Evolutionary conservation across 2,797 vertebrate genomes (phyloP), one percentile per base, ranked within the genome.

Genomic region (Rhynchotus rufescens): DNA sequence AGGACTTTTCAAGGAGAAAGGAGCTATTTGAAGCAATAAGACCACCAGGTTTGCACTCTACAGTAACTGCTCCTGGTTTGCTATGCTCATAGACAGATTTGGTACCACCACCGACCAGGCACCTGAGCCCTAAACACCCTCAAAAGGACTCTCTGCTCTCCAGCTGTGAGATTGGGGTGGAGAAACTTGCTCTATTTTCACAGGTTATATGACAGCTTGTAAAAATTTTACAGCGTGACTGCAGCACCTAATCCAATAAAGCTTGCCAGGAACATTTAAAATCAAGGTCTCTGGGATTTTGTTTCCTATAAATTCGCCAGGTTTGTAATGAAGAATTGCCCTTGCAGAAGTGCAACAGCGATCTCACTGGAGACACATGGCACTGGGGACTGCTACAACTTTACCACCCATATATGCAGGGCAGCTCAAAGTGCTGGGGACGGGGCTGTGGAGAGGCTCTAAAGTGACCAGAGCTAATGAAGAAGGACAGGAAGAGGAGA

Each of bases 211-310:
- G 79, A 92, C 76, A 92, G 71, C 64, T 84, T 89, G 86, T 51
- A 86, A 95, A 82, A 86, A 60, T 79, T 80, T 90, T 85, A 90
- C 74, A 84, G 82, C 61, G n/a, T 5, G 11, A 94, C 40, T 0
- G 0, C 71, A 71, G 60, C 60, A 73, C 49, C 82, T 93, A 94
- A 94, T 87, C 69, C 74, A 90, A 95, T 81, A 87, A 94, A 90
- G 64, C 28, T 67, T 92, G 57, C 60, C 71, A 87, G 61, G n/a
- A 87, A 83, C 28, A 38, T 67, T 87, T 94, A 81, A 90, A 89
- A 87, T 67, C 79, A 80, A 87, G 57, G 74, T 52, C 69, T 93
- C 60, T 54, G 30, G 82, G 64, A 81, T 68, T 92, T 60, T 85
- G 16, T 34, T 75, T 76, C 67, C 36, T 47, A 20, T 26, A 85